Evolutionary conservation across 1,140 invertebrate genomes (phyloP), one percentile per base, ranked within the genome.

Genomic region (Hylyphantes graminicola): DNA sequence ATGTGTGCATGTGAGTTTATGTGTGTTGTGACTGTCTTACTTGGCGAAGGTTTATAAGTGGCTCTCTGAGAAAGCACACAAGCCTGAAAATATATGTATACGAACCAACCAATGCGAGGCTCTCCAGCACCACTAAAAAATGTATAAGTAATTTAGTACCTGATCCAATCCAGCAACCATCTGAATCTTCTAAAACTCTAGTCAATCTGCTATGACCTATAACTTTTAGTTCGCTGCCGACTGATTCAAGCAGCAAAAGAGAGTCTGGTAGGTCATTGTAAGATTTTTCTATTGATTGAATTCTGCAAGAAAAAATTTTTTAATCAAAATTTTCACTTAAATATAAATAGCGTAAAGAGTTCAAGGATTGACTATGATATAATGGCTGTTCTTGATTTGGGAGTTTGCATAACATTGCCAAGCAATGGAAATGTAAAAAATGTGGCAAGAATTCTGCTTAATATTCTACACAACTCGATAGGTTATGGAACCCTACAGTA

Each of bases 131-230:
- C 19, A 11, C 21, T 67, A 3, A 67, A 67, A n/a, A n/a, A 67
- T 67, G 11, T 12, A 70, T 51, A 70, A 50, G 35, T 15, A 76
- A 76, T 61, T 35, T 15, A 13, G 9, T 74, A 83, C 80, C 80
- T 67, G 80, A 83, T 74, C 57, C 70, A 48, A 83, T 83, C 70
- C 70, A 83, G 12, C 80, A 83, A n/a, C 80, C 80, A 57, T 63
- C 21, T n/a, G 48, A 9, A 74, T 83, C 80, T 74, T 83, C 80
- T 9, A 83, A 55, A 2, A 83, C 72, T 57, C 80, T 83, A 48
- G 70, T 83, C 12, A 83, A 17, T 51, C 80, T 17, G 48, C 80
- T 75, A 51, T 83, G 80, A 11, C 80, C 80, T 50, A 83, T 83
- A 48, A 83, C 80, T 53, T 48, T 54, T 65, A 17, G 63, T 48